A percentile compares a stretch with the other conserved stretches of the same genome.
Evolutionary conservation across 2,797 vertebrate genomes (phyloP).

Genomic region (Monodelphis domestica): DNA sequence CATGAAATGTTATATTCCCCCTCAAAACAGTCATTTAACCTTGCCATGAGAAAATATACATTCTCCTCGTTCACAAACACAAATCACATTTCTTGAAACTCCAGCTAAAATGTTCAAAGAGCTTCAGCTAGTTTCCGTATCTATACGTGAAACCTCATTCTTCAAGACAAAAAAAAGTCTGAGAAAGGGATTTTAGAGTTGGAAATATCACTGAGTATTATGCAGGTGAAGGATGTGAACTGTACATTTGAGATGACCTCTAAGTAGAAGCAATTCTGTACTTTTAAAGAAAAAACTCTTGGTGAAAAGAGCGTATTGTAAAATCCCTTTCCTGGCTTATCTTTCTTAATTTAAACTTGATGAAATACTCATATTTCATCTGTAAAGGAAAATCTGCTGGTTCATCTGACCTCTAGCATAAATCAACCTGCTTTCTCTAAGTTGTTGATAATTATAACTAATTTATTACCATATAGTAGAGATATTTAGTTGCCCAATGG

Average conservation of each 20-base stretch:
- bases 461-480: not conserved
- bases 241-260: not conserved
- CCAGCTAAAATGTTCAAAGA: not conserved
- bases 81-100: not conserved
- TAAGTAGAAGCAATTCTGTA: not conserved
- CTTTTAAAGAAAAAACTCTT: not conserved
- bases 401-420: not conserved
- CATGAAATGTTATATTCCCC: not conserved
- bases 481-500: not conserved
- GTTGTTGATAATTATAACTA: not conserved
- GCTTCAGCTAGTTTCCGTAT: not conserved
- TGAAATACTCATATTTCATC: not conserved
- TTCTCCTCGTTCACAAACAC: not conserved
- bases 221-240: not conserved
- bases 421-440: not conserved
- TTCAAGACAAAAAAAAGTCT: not conserved
- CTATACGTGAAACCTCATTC: not conserved
- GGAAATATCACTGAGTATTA: not conserved
- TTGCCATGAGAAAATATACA: not conserved
- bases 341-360: not conserved
- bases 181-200: not conserved
- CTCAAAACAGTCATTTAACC: not conserved
- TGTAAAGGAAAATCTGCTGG: not conserved
- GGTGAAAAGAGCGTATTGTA: not conserved
- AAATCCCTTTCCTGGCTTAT: no score